Percentiles rank a stretch among this genome's conserved stretches.
phyloP scores from a whole-genome alignment of 2,113 vertebrate species.

The Oenanthe oenanthe region DNA sequence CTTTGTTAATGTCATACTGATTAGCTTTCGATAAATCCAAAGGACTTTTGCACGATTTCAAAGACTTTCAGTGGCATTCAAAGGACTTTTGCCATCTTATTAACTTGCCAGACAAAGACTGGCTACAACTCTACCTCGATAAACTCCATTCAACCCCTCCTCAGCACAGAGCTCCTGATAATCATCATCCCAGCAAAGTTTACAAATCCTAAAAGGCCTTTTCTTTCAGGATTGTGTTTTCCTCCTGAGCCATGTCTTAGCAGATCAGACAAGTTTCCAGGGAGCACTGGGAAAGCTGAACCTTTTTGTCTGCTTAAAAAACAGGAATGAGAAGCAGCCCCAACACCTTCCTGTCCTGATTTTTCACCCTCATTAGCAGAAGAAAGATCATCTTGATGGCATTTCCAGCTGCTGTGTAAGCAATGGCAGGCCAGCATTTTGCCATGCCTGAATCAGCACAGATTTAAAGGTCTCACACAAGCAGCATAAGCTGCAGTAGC shows the following conservation, averaged over 20 bases:
- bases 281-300: background rate
- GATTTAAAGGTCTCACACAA: background rate
- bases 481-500: background rate
- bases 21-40: constrained; percentile 26
- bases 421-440: background rate
- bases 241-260: background rate
- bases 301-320: background rate
- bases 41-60: constrained; percentile 43
- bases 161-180: background rate
- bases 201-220: background rate
- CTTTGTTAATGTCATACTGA: constrained; percentile 40
- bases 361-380: background rate
- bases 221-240: background rate
- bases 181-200: background rate
- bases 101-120: background rate
- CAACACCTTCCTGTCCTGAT: background rate
- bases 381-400: background rate
- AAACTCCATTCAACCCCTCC: background rate
- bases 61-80: background rate
- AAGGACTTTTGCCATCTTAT: background rate
- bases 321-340: background rate
- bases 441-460: background rate
- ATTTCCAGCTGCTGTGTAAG: background rate
- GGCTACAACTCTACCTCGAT: background rate
- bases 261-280: background rate